Base-by-base conservation (phyloP, 2,888 invertebrate genomes). In the Temnothorax ravouxi region DNA sequence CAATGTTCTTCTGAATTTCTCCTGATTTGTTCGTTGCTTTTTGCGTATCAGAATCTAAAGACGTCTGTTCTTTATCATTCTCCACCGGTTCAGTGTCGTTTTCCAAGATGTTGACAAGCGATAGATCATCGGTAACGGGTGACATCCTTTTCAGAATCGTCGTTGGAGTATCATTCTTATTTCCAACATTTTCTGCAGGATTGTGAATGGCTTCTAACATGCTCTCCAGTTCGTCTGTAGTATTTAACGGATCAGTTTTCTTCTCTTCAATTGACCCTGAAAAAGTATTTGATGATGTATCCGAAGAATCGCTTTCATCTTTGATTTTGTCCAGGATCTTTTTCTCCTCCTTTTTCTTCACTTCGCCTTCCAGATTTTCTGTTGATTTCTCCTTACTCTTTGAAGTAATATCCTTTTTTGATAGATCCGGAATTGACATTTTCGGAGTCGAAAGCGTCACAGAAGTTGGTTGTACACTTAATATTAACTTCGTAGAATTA, bases 331-430 rank as follows among this genome's bases (percentile, higher is more conserved):
- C 93, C 11, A 82, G 80, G 50, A 95, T 87, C 87, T 94, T 87
- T 90, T 95, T 74, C 94, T 92, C 84, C 52, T 90, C 86, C 8
- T 80, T 88, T 29, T 88, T 81, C 62, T 86, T 96, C 72, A 95
- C 95, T 83, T 95, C 95, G 61, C 95, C 95, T 1, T 95, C 95
- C 88, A 95, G 95, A 95, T 95, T 95, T 29, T 96, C 95, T 89
- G 95, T 95, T 87, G 96, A 95, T 9, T 64, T 87, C 6, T 91
- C 88, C 11, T 84, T 85, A 0, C 72, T 83, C 34, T 54, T 34
- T 18, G 61, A 13, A 11, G 56, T 84, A 3, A 71, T 88, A 8
- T 91, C 89, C 41, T 88, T 92, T 18, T 89, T 88, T 0, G 92
- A 85, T 13, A 93, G 85, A 38, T 94, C 94, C 0, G 91, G 90